A percentile compares a stretch with the other conserved stretches of the same genome.
These are phyloP conservation scores for Lucilia sericata DNA, from an alignment of 1,140 invertebrate genomes.

Conservation along the genomic window DNA sequence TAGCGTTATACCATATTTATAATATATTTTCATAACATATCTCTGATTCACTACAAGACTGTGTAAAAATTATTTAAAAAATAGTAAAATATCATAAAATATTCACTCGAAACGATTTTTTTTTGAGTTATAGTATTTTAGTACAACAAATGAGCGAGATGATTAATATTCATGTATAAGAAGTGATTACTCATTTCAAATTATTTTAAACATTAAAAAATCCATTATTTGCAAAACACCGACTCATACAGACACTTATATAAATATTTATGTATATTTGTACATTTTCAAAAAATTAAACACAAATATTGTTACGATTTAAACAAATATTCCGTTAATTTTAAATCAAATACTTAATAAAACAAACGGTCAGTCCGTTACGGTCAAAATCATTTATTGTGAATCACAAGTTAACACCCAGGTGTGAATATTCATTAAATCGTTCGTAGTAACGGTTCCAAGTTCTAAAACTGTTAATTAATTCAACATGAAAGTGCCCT, in stretches of 20 bases:
- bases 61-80: no score
- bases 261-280: neutral
- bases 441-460: neutral
- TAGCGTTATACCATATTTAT: no score
- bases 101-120: no score
- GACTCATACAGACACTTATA: neutral
- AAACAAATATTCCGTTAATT: neutral
- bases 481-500: neutral
- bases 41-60: no score
- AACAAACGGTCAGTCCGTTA: neutral
- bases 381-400: neutral
- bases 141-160: no score
- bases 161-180: no score
- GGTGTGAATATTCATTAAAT: neutral
- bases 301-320: neutral
- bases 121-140: no score
- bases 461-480: neutral
- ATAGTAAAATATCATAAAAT: no score
- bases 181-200: no score
- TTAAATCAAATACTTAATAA: neutral
- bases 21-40: no score
- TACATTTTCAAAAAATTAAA: neutral
- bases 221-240: neutral
- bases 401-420: slow-evolving; percentile 4
- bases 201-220: no score